These are phyloP conservation scores for Polypedilum vanderplanki DNA, from an alignment of 1,140 invertebrate species.

Conservation along the genomic window DNA sequence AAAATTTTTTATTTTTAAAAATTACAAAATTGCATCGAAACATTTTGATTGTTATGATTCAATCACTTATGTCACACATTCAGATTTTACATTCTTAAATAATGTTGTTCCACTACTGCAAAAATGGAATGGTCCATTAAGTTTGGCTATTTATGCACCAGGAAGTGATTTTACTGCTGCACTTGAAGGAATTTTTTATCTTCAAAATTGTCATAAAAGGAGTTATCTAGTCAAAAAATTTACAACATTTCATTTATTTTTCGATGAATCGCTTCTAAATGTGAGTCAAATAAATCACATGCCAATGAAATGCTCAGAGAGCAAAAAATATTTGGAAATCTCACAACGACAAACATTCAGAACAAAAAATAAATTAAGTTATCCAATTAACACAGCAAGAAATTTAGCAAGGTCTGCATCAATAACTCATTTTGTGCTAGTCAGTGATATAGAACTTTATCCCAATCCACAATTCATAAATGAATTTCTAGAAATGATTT, in stretches of 20 bases:
- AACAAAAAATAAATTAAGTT: conserved; percentile 34
- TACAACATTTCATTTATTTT: conserved; percentile 61
- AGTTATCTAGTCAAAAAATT: conserved; percentile 47
- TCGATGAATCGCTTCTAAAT: conserved; percentile 42
- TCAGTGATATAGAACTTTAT: conserved; percentile 47
- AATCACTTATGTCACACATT: conserved; percentile 65
- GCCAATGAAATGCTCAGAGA: conserved; percentile 24
- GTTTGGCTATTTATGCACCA: conserved; percentile 60
- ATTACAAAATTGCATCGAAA: background rate
- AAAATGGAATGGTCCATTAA: conserved; percentile 54
- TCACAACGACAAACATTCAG: conserved; percentile 33
- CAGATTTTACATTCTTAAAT: conserved; percentile 47
- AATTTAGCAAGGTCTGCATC: conserved; percentile 41
- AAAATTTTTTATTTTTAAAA: background rate
- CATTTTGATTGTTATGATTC: conserved; percentile 52
- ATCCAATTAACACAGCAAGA: conserved; percentile 47
- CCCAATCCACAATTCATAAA: conserved; percentile 39
- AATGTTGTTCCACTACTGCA: conserved; percentile 37
- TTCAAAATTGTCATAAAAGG: conserved; percentile 47
- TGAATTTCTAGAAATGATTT: conserved; percentile 39
- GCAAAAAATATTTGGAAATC: conserved; percentile 32
- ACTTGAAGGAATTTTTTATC: conserved; percentile 51
- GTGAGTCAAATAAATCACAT: background rate
- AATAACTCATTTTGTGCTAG: conserved; percentile 45
- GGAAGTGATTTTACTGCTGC: conserved; percentile 55